Percentiles rank a stretch among this genome's conserved stretches.
These are phyloP conservation scores for Manis javanica DNA, from an alignment of 2,797 vertebrate species.

Conservation along the genomic window DNA sequence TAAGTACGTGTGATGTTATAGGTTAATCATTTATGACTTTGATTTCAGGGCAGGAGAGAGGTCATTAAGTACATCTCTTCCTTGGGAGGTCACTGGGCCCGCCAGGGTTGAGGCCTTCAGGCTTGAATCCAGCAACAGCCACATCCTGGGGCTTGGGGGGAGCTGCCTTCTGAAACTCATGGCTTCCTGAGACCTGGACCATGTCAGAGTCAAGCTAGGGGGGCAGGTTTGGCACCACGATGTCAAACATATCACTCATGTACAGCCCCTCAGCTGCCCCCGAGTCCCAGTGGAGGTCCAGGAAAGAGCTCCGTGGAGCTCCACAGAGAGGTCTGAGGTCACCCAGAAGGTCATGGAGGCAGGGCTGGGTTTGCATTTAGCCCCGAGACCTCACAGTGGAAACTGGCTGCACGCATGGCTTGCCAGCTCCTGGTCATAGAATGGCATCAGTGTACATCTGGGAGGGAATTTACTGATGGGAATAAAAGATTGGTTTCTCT, in stretches of 20 bases:
- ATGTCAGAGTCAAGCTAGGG: neutral
- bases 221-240: neutral
- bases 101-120: neutral
- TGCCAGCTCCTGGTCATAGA: neutral
- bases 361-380: neutral
- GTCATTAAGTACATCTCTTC: neutral
- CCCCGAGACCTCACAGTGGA: neutral
- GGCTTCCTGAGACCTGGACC: neutral
- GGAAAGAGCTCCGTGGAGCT: neutral
- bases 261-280: neutral
- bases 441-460: neutral
- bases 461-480: neutral
- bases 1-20: constrained; percentile 15
- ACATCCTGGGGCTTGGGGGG: neutral
- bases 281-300: neutral
- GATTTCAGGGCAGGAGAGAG: neutral
- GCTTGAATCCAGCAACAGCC: neutral
- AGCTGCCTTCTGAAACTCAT: accelerated
- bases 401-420: accelerated
- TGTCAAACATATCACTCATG: accelerated
- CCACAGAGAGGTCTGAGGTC: neutral
- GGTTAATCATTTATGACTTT: constrained; percentile 68
- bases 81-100: neutral
- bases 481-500: neutral
- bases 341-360: neutral